These are phyloP conservation scores for Polyergus mexicanus DNA, from an alignment of 1,140 invertebrate genomes.

Conservation along the genomic window DNA sequence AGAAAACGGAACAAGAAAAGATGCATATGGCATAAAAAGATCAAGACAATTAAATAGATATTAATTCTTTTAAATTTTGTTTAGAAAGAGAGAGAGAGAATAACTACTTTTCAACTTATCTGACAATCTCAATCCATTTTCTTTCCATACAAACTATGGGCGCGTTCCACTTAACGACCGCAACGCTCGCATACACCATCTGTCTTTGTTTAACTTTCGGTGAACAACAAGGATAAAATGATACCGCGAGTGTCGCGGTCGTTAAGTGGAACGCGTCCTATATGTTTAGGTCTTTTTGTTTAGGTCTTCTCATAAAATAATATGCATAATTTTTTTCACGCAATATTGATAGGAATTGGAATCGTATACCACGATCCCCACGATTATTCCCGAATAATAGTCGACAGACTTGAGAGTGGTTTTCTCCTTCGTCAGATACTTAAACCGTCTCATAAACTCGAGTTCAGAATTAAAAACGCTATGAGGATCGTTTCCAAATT, in stretches of 20 bases:
- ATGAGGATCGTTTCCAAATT: neutral
- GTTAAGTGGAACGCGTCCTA: too few species aligned
- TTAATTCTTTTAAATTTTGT: neutral
- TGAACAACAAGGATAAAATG: too few species aligned
- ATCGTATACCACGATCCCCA: neutral
- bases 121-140: conserved; percentile 17
- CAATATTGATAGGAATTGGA: conserved; percentile 19
- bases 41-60: too few species aligned
- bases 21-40: too few species aligned
- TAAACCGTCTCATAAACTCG: neutral
- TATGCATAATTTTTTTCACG: neutral
- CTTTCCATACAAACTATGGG: conserved; percentile 30
- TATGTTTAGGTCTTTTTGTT: neutral
- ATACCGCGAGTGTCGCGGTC: too few species aligned
- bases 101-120: neutral
- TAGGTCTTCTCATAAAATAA: neutral
- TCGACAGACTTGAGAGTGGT: conserved; percentile 19
- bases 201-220: too few species aligned
- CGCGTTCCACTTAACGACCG: too few species aligned
- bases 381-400: conserved; percentile 12
- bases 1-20: too few species aligned
- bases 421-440: neutral
- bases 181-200: too few species aligned
- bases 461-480: conserved; percentile 40
- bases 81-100: neutral